Base-by-base conservation (phyloP, 1,140 invertebrate genomes). In the Caligus rogercresseyi region DNA sequence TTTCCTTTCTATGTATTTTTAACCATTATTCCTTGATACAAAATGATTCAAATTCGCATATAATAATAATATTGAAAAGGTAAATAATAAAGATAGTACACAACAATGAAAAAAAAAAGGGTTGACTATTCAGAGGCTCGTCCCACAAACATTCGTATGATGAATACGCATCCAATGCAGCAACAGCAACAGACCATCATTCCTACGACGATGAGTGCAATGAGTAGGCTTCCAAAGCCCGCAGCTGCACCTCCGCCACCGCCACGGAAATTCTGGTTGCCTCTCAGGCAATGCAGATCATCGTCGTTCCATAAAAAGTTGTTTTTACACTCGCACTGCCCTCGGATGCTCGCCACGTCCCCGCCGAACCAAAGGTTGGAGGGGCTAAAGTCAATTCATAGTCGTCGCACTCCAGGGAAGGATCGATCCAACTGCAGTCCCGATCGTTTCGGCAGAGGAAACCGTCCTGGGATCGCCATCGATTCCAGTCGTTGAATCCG, bases 291-390 rank as follows among this genome's bases (percentile, higher is more conserved):
- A 43, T 62, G 21, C 31, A 62, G 19, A 18, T 62, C 60, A 52
- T 62, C 18, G 20, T 62, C 31, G 23, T 62, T 26, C 43, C 31
- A 62, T 7, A 54, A 16, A 21, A 62, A 31, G 1, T 51, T 51
- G 18, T 63, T 19, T n/a, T 21, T 16, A 63, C 61, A 63, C 13
- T 16, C 61, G 43, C 61, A 63, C 25, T 63, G 18, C 2, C 61
- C 61, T 1, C 25, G 23, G 15, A 63, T 63, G 15, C 51, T n/a
- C 1, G 61, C 61, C 2, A 55, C 21, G 23, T 63, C 61, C 1
- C 61, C 61, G 15, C 61, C 61, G 31, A 63, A 63, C 61, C 61
- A 63, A 24, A 60, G 43, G 57, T 24, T 25, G 21, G 19, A 24
- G 20, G 53, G 52, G 3, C 55, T 18, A 21, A 63, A 58, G 53